These are phyloP conservation scores for Thomomys bottae DNA, from an alignment of 2,113 vertebrate genomes.

Conservation along the genomic window DNA sequence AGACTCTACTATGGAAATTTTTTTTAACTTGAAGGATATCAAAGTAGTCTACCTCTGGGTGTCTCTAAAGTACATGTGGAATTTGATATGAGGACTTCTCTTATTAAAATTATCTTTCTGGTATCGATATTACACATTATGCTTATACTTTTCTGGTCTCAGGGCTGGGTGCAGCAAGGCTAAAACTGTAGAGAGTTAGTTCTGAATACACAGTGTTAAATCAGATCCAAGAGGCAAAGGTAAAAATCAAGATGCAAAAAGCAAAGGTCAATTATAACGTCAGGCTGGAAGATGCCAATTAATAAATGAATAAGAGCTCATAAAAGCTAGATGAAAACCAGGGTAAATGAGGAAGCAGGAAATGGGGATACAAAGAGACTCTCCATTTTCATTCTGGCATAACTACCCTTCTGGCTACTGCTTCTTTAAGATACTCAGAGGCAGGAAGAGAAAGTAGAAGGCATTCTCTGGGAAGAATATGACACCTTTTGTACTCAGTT, in stretches of 20 bases:
- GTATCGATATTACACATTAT: neutral
- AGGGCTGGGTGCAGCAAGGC: neutral
- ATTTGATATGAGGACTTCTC: slow-evolving; percentile 36
- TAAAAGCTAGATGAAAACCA: slow-evolving; percentile 33
- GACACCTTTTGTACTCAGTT: neutral
- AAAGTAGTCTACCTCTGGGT: slow-evolving; percentile 32
- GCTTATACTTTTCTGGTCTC: neutral
- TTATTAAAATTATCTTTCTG: slow-evolving; percentile 44
- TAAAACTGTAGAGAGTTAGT: neutral
- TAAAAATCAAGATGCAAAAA: slow-evolving; percentile 47
- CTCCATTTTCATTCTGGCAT: slow-evolving; percentile 22
- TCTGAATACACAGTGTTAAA: slow-evolving; percentile 36
- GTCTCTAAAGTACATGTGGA: neutral
- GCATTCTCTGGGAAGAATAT: neutral
- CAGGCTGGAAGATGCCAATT: slow-evolving; percentile 11
- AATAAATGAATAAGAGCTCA: slow-evolving; percentile 46
- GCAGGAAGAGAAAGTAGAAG: neutral
- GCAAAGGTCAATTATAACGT: neutral
- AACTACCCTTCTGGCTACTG: neutral
- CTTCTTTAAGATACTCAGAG: neutral
- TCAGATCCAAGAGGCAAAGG: slow-evolving; percentile 19
- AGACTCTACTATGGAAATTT: slow-evolving; percentile 26
- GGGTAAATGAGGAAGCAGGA: slow-evolving; percentile 30
- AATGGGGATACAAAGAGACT: neutral
- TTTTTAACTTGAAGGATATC: slow-evolving; percentile 33